Percentiles rank a stretch among this genome's conserved stretches.
Conservation (phyloP, 2,888 invertebrate genomes). For the Agrotis ipsilon region DNA sequence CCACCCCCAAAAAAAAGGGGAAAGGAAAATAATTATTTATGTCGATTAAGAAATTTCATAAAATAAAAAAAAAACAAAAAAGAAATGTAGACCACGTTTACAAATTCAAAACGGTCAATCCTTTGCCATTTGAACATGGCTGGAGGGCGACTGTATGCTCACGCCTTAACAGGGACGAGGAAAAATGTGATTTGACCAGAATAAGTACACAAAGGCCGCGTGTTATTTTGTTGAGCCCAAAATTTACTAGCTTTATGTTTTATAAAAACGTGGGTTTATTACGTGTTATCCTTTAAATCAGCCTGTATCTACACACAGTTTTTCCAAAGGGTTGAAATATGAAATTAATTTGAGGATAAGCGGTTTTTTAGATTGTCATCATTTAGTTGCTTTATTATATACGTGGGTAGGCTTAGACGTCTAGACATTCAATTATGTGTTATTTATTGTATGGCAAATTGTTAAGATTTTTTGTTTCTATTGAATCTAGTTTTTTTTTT, state of each 20-base stretch:
- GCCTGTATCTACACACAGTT: not conserved
- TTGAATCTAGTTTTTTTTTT: no score
- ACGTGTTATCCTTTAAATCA: not conserved
- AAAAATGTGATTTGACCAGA: slow-evolving; percentile 40
- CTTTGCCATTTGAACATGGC: slow-evolving; percentile 33
- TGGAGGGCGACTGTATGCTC: slow-evolving; percentile 25
- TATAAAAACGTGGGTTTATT: slow-evolving; percentile 9
- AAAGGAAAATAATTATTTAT: no score
- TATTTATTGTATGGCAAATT: not conserved
- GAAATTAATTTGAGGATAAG: not conserved
- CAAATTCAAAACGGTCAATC: slow-evolving; percentile 14
- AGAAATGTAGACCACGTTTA: not conserved
- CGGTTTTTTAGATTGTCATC: not conserved
- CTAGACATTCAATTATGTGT: not conserved
- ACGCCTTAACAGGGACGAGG: slow-evolving; percentile 6
- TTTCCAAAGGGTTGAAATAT: not conserved
- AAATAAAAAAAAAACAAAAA: slow-evolving; percentile 14
- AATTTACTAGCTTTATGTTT: slow-evolving; percentile 28
- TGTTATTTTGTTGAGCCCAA: slow-evolving; percentile 11
- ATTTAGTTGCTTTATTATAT: not conserved
- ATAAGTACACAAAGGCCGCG: slow-evolving; percentile 26
- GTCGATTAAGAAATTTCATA: no score
- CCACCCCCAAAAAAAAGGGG: no score
- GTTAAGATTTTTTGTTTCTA: not conserved
- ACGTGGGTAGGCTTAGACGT: not conserved